phyloP scores from a whole-genome alignment of 2,888 invertebrate species.

The Oscheius sp. region DNA sequence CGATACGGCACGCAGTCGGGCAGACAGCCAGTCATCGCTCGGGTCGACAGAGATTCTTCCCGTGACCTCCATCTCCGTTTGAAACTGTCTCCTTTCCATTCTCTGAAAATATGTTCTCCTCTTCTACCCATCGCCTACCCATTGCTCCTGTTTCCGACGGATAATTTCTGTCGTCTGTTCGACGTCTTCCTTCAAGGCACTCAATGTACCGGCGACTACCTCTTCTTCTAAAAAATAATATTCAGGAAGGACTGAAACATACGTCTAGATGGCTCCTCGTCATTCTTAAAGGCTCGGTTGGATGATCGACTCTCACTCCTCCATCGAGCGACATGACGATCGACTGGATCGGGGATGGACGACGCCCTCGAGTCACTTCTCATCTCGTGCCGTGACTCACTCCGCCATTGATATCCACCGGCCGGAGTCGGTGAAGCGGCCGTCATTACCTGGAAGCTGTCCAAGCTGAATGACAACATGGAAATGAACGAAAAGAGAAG shows the following conservation, averaged over 20 bases:
- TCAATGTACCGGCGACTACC: constrained; percentile 61
- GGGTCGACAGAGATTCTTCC: constrained; percentile 65
- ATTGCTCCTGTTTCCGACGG: constrained; percentile 62
- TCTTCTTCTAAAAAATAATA: constrained; percentile 56
- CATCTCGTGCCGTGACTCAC: constrained; percentile 32
- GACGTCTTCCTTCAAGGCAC: constrained; percentile 64
- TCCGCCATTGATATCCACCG: constrained; percentile 40
- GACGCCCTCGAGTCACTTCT: constrained; percentile 32
- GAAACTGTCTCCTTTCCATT: constrained; percentile 61
- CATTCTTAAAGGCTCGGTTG: constrained; percentile 45
- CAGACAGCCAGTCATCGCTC: constrained; percentile 65
- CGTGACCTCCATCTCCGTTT: constrained; percentile 67
- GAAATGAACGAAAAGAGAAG: too few species aligned
- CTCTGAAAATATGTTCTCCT: constrained; percentile 37
- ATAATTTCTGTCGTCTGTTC: constrained; percentile 68
- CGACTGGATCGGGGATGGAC: constrained; percentile 53
- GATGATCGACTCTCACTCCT: constrained; percentile 47
- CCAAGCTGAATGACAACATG: constrained; percentile 12
- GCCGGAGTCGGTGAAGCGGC: constrained; percentile 24
- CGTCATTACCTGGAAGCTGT: constrained; percentile 27
- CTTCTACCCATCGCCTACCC: constrained; percentile 31
- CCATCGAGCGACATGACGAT: constrained; percentile 48
- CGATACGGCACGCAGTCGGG: constrained; percentile 62
- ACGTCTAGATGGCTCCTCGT: constrained; percentile 51
- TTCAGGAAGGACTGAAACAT: neutral